A percentile compares a stretch with the other conserved stretches of the same genome.
Conservation (phyloP, 2,113 vertebrate genomes). For the Phylloscopus whistleri region DNA sequence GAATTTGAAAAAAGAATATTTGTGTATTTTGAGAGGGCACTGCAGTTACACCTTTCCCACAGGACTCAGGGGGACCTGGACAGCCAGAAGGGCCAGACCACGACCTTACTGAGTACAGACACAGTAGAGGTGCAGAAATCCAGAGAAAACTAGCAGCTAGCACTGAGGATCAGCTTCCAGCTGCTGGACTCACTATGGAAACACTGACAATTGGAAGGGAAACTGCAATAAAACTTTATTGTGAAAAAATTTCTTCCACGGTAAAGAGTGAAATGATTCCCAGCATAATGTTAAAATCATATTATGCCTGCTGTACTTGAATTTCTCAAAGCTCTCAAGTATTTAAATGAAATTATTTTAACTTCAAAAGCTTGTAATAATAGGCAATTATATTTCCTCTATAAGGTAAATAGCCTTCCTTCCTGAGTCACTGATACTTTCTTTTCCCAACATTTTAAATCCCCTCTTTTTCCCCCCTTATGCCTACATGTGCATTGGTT, state of each 20-base stretch:
- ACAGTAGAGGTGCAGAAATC: neutral
- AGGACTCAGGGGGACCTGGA: neutral
- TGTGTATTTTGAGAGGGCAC: neutral
- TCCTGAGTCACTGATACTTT: neutral
- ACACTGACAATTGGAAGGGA: constrained; percentile 14
- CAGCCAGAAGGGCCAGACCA: neutral
- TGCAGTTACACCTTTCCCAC: neutral
- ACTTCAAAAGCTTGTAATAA: constrained; percentile 43
- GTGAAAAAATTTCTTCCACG: constrained; percentile 1
- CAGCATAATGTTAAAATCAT: constrained; percentile 33
- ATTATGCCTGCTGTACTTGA: constrained; percentile 29
- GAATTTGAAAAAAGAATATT: neutral
- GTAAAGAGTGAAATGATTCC: constrained; percentile 20
- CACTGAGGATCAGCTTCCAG: neutral
- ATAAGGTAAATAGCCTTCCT: neutral
- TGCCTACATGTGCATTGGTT: neutral
- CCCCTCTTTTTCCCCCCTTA: rapidly evolving
- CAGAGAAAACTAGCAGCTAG: neutral
- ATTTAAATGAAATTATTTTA: constrained; percentile 60
- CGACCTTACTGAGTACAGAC: neutral
- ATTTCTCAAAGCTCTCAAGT: constrained; percentile 28
- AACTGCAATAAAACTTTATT: neutral
- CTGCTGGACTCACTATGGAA: neutral
- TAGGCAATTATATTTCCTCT: constrained; percentile 24
- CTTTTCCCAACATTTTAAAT: neutral